Evolutionary conservation across 2,113 vertebrate species (phyloP).

Genomic region (Ceyx margarethae): DNA sequence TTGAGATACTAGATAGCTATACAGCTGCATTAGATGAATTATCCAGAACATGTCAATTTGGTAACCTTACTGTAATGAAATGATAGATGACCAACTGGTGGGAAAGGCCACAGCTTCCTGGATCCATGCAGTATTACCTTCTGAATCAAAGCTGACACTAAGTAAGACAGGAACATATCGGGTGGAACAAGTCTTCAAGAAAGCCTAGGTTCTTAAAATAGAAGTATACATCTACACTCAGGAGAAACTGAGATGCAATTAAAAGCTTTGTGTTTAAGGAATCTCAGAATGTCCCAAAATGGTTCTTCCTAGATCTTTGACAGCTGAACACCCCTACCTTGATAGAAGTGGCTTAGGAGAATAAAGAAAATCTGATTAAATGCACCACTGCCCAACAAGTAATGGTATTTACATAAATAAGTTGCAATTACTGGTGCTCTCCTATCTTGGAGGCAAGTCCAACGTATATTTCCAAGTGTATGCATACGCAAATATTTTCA

Average conservation of each 20-base stretch:
- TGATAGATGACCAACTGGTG: constrained; percentile 49
- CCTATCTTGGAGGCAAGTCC: neutral
- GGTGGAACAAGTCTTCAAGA: neutral
- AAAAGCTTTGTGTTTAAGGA: neutral
- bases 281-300: neutral
- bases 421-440: constrained; percentile 21
- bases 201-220: neutral
- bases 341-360: constrained; percentile 37
- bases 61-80: constrained; percentile 44
- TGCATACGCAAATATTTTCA: neutral
- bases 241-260: neutral
- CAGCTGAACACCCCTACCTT: neutral
- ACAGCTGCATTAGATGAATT: neutral
- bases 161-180: neutral
- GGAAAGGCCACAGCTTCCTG: neutral
- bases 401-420: constrained; percentile 44
- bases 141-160: constrained; percentile 24
- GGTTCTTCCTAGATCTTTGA: constrained; percentile 5
- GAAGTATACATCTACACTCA: neutral
- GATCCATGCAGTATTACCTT: neutral
- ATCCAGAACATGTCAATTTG: constrained; percentile 19
- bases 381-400: neutral
- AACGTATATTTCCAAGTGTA: neutral
- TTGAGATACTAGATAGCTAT: neutral
- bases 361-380: constrained; percentile 34